Evolutionary conservation across 2,888 invertebrate genomes (phyloP), one percentile per base, ranked within the genome.

Genomic region (Tuberolachnus salignus): DNA sequence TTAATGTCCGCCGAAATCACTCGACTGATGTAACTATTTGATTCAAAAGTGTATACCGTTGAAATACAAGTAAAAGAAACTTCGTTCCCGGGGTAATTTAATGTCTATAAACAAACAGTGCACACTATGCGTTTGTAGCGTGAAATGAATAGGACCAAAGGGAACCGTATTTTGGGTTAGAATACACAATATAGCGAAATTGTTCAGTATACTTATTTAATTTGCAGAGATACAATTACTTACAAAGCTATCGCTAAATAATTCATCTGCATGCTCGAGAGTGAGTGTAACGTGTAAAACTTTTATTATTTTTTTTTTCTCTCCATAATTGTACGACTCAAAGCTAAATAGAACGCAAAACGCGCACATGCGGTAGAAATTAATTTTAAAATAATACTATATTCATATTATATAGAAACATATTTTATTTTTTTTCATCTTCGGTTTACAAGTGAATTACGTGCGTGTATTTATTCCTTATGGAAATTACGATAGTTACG

Each of bases 81-180:
- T 67, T 66, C 51, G 21, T 57, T 49, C 26, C 8, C 19, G 11
- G 26, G 61, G 46, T 67, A 67, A 75, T 66, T 74, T 67, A 75
- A 75, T 55, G 55, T 66, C 66, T 55, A 66, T 19, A 11, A 75
- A 67, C 67, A n/a, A 19, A 66, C 26, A 26, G 19, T 26, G 13
- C 3, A n/a, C 46, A 34, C 26, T 19, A 2, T 34, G 6, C 34
- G 3, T 34, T 34, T 49, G 34, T 57, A 67, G 26, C 57, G 46
- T 75, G 49, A 75, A 75, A 75, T 67, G 26, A 75, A 75, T 75
- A 66, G 66, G 55, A 4, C 75, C 66, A 21, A 57, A 26, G 75
- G 66, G 75, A 75, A 75, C 55, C 46, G 16, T 67, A 67, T 57
- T 66, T 67, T 19, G 57, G 75, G 46, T 66, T 46, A 67, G 51